A percentile compares a stretch with the other conserved stretches of the same genome.
These are phyloP conservation scores for Allolobophora icterica DNA, from an alignment of 2,888 invertebrate species.

Conservation along the genomic window DNA sequence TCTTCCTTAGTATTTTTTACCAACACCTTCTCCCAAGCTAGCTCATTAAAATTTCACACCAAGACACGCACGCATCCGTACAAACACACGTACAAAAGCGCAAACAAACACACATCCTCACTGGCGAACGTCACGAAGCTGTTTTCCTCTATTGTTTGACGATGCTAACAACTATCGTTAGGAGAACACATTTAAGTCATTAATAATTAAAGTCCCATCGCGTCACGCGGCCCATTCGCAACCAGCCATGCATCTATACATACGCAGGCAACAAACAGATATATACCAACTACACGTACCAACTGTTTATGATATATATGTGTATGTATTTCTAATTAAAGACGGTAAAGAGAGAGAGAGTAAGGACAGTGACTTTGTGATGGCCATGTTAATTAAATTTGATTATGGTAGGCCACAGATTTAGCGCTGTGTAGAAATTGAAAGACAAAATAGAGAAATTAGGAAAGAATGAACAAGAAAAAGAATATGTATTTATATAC, in stretches of 20 bases:
- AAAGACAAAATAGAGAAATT: too few relatives aligned
- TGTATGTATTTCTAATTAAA: too few relatives aligned
- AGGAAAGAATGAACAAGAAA: too few relatives aligned
- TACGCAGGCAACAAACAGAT: too few relatives aligned
- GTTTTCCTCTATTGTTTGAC: not conserved
- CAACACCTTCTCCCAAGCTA: not conserved
- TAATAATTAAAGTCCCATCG: not conserved
- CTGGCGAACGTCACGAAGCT: not conserved
- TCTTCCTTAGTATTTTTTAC: not conserved
- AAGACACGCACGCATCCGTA: not conserved
- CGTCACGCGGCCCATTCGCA: not conserved
- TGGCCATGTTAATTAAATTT: too few relatives aligned
- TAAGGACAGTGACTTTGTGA: too few relatives aligned
- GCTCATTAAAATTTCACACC: not conserved
- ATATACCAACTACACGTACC: too few relatives aligned
- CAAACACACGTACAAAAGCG: not conserved
- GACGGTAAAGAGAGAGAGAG: too few relatives aligned
- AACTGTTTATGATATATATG: too few relatives aligned
- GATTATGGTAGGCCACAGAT: too few relatives aligned
- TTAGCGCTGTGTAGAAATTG: too few relatives aligned
- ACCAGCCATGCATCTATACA: not conserved
- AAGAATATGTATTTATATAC: too few relatives aligned
- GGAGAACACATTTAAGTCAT: not conserved
- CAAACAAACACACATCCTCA: not conserved
- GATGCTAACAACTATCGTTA: not conserved